Base-by-base conservation (phyloP, 1,140 invertebrate genomes). In the Drosophila repletoides region DNA sequence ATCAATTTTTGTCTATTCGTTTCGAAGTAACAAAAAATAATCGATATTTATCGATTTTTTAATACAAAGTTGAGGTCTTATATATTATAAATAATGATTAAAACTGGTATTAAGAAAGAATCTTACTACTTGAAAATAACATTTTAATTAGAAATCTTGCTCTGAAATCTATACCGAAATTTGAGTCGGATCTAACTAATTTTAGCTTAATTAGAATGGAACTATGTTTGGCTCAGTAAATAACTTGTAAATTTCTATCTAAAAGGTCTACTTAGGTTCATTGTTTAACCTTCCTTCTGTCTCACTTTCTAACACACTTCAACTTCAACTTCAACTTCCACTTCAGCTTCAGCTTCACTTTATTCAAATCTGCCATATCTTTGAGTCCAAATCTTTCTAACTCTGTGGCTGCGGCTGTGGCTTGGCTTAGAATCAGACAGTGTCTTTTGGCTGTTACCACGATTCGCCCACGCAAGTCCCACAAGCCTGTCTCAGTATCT, bases 361-460 rank as follows among this genome's bases (percentile, higher is more conserved):
- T 53, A 43, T 63, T 34, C 6, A 41, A 33, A 14, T 34, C n/a
- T n/a, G 6, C 31, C 36, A 34, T 61, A 63, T 53, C 48, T 53
- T 6, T 10, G 3, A 5, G 15, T 10, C 0, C 9, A 2, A 48
- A 63, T 63, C 59, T 43, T 15, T 41, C 2, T 15, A 21, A 12
- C 29, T 21, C 40, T 49, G n/a, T 4, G 14, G 33, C 22, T n/a
- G 26, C 49, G 15, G n/a, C 36, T 17, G 33, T 38, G 14, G 1
- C 24, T 28, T 14, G 22, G 15, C 41, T 45, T 5, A 45, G 41
- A 24, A 45, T 31, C 65, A 70, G 66, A 66, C 72, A 70, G 59
- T 53, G 72, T 71, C 73, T 72, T 76, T 53, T 66, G 59, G n/a
- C 66, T 76, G 73, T 76, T 76, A 58, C 69, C 53, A 64, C 51